Conservation (phyloP, 2,888 invertebrate genomes). For the Callinectes sapidus region DNA sequence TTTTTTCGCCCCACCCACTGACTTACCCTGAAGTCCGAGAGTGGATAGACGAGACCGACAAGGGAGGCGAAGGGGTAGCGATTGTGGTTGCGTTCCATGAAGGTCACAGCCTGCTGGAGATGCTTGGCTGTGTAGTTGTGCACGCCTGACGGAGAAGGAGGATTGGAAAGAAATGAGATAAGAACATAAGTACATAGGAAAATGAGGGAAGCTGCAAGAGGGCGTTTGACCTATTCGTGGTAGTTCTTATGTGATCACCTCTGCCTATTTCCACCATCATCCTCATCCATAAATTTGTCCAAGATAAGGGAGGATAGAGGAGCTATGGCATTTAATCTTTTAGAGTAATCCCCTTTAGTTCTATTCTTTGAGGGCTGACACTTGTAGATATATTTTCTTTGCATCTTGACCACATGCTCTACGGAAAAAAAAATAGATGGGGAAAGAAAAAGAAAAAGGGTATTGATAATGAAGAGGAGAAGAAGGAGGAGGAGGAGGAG, state of each 20-base stretch:
- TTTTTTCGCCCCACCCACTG: neutral
- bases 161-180: neutral
- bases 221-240: too few relatives aligned
- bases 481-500: neutral
- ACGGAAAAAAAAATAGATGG: too few relatives aligned
- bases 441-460: too few relatives aligned
- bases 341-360: neutral
- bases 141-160: neutral
- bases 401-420: too few relatives aligned
- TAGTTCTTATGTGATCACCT: too few relatives aligned
- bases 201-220: too few relatives aligned
- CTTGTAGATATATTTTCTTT: neutral
- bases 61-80: conserved; percentile 49
- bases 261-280: too few relatives aligned
- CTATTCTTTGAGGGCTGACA: neutral
- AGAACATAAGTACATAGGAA: too few relatives aligned
- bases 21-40: conserved; percentile 54
- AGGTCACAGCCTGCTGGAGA: conserved; percentile 44
- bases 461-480: too few relatives aligned
- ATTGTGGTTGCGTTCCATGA: conserved; percentile 40
- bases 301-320: neutral
- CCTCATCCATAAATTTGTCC: too few relatives aligned
- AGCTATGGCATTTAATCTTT: too few relatives aligned
- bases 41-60: conserved; percentile 44
- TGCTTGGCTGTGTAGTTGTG: conserved; percentile 52